Evolutionary conservation across 2,797 vertebrate species (phyloP).

Genomic region (Paedocypris micromegethes): DNA sequence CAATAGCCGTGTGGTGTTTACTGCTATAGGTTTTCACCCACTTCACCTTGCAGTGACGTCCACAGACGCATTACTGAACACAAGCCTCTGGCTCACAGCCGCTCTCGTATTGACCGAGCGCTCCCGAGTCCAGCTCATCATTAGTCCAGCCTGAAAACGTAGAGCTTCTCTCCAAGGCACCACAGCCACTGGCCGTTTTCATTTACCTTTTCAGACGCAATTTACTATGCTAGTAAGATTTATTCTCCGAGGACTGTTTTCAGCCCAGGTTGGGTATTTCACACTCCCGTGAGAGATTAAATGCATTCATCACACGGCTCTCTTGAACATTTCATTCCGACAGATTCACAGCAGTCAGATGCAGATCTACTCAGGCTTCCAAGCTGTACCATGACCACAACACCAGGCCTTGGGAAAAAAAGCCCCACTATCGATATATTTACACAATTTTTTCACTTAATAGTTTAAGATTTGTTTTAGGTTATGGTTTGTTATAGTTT

Average conservation of each 20-base stretch:
- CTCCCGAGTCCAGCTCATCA: constrained; percentile 20
- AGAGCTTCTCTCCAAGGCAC: constrained; percentile 14
- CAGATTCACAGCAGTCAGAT: background rate
- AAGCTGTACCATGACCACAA: too few species aligned
- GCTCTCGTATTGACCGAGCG: constrained; percentile 8
- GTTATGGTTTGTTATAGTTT: too few species aligned
- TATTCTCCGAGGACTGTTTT: constrained; percentile 22
- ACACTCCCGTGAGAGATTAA: constrained; percentile 4
- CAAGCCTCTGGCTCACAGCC: constrained; percentile 37
- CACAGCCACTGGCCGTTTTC: constrained; percentile 19
- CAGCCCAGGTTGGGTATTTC: constrained; percentile 10
- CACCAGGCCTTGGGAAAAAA: too few species aligned
- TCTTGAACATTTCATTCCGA: constrained; percentile 4
- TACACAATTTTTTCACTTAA: too few species aligned
- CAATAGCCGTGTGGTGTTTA: too few species aligned
- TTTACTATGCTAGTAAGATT: constrained; percentile 13
- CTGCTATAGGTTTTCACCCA: too few species aligned
- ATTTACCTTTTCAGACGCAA: constrained; percentile 23
- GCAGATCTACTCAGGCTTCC: too few species aligned
- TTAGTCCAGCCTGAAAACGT: constrained; percentile 12
- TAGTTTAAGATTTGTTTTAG: too few species aligned
- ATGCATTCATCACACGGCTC: constrained; percentile 11
- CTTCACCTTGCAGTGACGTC: constrained; percentile 14
- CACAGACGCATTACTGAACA: constrained; percentile 35
- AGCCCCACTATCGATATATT: too few species aligned